A percentile compares a stretch with the other conserved stretches of the same genome.
phyloP scores from a whole-genome alignment of 64 coral and sea anemone species.

The Montipora sp. region DNA sequence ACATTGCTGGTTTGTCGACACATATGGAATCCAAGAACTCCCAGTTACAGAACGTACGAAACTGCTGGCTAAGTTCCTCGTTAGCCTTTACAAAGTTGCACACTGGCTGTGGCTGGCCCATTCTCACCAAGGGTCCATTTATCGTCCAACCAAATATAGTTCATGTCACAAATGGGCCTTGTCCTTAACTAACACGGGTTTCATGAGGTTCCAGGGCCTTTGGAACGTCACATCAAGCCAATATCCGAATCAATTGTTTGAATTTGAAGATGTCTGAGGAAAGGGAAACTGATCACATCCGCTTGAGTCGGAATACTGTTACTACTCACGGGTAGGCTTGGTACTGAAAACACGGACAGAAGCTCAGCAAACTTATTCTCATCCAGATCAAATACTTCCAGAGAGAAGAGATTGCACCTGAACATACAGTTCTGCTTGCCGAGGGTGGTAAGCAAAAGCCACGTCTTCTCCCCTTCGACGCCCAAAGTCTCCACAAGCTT shows the following conservation, averaged over 20 bases:
- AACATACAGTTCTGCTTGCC: not conserved
- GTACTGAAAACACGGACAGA: constrained; percentile 17
- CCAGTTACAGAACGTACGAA: constrained; percentile 42
- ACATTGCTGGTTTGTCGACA: constrained; percentile 13
- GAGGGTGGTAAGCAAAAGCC: not conserved
- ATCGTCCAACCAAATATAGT: constrained; percentile 46
- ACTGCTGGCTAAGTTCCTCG: constrained; percentile 27
- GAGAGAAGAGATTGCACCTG: not conserved
- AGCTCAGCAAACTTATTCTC: constrained; percentile 28
- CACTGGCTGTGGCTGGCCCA: not conserved
- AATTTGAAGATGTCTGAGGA: constrained; percentile 15
- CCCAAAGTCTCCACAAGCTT: not conserved
- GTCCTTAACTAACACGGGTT: not conserved
- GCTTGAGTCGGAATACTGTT: not conserved
- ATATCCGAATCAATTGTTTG: not conserved
- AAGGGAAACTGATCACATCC: constrained; percentile 30
- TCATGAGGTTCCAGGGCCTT: constrained; percentile 42
- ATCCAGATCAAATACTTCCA: constrained; percentile 11
- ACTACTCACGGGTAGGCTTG: constrained; percentile 2
- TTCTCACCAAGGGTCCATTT: constrained; percentile 27
- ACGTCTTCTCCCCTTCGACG: not conserved
- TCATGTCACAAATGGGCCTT: constrained; percentile 33
- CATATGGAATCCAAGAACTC: constrained; percentile 46
- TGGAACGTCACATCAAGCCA: constrained; percentile 17
- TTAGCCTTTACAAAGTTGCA: constrained; percentile 38